These are phyloP conservation scores for Phocoena phocoena DNA, from an alignment of 2,113 vertebrate genomes.

Conservation along the genomic window DNA sequence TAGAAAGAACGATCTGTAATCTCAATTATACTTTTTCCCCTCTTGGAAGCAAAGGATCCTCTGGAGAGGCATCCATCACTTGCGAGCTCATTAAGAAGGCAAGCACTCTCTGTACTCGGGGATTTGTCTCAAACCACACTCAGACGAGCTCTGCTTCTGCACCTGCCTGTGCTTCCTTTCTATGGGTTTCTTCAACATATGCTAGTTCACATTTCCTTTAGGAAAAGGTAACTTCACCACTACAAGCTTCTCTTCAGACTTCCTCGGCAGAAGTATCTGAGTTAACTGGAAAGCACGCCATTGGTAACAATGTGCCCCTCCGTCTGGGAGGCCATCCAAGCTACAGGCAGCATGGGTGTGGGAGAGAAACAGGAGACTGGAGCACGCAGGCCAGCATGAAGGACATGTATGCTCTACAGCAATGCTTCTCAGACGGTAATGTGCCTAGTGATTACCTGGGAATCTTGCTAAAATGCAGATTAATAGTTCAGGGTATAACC, in stretches of 20 bases:
- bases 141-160: neutral
- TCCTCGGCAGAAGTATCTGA: neutral
- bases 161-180: neutral
- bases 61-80: neutral
- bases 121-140: neutral
- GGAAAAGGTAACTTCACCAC: neutral
- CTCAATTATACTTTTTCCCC: constrained; percentile 46
- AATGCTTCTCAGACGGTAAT: neutral
- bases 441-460: neutral
- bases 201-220: neutral
- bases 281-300: neutral
- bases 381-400: neutral
- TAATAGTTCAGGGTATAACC: neutral
- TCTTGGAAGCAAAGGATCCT: constrained; percentile 34
- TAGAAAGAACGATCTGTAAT: neutral
- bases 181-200: neutral
- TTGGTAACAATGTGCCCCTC: neutral
- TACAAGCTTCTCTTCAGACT: neutral
- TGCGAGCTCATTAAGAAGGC: constrained; percentile 8
- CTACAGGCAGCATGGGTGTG: too few species aligned
- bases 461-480: neutral
- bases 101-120: neutral
- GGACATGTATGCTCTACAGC: rapidly evolving
- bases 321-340: neutral
- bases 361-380: neutral